phyloP scores from a whole-genome alignment of 2,888 invertebrate species.

The Stenolophus ochropezus region DNA sequence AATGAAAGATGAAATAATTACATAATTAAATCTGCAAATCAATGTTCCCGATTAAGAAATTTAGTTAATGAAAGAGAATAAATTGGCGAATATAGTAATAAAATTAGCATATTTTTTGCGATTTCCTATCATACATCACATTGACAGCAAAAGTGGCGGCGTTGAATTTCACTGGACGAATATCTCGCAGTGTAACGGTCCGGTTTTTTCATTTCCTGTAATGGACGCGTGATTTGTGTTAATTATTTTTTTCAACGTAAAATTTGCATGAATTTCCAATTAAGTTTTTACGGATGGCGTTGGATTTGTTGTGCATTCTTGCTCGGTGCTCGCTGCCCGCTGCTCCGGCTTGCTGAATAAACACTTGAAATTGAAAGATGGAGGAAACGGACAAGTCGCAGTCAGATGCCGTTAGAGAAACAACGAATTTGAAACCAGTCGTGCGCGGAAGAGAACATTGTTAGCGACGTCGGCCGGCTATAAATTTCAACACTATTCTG shows the following conservation, averaged over 20 bases:
- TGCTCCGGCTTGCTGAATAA: conserved; percentile 1
- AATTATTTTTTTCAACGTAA: conserved; percentile 47
- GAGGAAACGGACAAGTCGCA: conserved; percentile 16
- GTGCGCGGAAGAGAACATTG: conserved; percentile 47
- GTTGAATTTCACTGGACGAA: conserved; percentile 31
- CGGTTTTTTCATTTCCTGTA: conserved; percentile 43
- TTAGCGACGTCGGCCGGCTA: conserved; percentile 17
- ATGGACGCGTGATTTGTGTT: conserved; percentile 51
- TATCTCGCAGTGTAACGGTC: conserved; percentile 45
- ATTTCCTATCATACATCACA: conserved; percentile 48
- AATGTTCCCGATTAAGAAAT: conserved; percentile 27
- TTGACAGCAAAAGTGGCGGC: conserved; percentile 36
- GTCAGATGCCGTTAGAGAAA: conserved; percentile 55
- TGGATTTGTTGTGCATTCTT: conserved; percentile 39
- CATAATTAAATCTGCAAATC: background rate
- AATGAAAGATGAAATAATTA: too few relatives aligned
- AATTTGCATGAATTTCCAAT: conserved; percentile 56
- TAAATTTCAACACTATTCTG: conserved; percentile 13
- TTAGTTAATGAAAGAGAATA: background rate
- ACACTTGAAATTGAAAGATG: conserved; percentile 42
- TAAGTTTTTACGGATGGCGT: conserved; percentile 24
- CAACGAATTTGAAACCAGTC: conserved; percentile 53
- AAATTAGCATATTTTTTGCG: conserved; percentile 52
- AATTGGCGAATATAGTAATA: conserved; percentile 23
- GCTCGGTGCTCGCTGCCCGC: background rate